A percentile compares a stretch with the other conserved stretches of the same genome.
phyloP scores from a whole-genome alignment of 2,888 invertebrate species.

The Ochropleura leucogaster region DNA sequence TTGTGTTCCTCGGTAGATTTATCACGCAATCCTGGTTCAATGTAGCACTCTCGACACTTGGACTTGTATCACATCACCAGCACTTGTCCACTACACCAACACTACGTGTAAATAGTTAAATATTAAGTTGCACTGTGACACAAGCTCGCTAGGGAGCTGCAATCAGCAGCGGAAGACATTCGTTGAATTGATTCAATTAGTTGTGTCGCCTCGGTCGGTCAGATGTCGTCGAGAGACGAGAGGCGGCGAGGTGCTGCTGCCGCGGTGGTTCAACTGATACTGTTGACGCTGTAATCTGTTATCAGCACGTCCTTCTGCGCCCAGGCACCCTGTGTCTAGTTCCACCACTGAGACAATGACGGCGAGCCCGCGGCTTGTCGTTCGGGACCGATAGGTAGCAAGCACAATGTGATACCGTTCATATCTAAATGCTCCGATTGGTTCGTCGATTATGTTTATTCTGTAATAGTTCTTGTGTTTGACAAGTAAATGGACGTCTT shows the following conservation, averaged over 20 bases:
- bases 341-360: slow-evolving; percentile 79
- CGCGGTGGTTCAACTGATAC: slow-evolving; percentile 84
- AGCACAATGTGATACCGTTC: slow-evolving; percentile 69
- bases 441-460: slow-evolving; percentile 82
- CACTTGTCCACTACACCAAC: slow-evolving; percentile 65
- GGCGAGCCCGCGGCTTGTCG: slow-evolving; percentile 72
- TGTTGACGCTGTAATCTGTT: slow-evolving; percentile 86
- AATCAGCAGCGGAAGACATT: slow-evolving; percentile 84
- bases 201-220: slow-evolving; percentile 59
- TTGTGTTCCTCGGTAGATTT: slow-evolving; percentile 40
- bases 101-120: slow-evolving; percentile 44
- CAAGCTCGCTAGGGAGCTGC: slow-evolving; percentile 66
- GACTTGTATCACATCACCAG: slow-evolving; percentile 65
- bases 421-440: slow-evolving; percentile 85
- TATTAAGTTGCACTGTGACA: slow-evolving; percentile 54
- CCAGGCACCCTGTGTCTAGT: slow-evolving; percentile 76
- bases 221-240: slow-evolving; percentile 62
- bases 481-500: slow-evolving; percentile 79
- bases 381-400: slow-evolving; percentile 76
- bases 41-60: slow-evolving; percentile 26
- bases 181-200: slow-evolving; percentile 87
- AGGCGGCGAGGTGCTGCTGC: slow-evolving; percentile 77
- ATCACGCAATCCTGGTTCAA: slow-evolving; percentile 17
- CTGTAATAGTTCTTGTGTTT: slow-evolving; percentile 72
- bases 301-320: slow-evolving; percentile 80